Evolutionary conservation across 2,888 invertebrate genomes (phyloP).

Genomic region (Timandra comae): DNA sequence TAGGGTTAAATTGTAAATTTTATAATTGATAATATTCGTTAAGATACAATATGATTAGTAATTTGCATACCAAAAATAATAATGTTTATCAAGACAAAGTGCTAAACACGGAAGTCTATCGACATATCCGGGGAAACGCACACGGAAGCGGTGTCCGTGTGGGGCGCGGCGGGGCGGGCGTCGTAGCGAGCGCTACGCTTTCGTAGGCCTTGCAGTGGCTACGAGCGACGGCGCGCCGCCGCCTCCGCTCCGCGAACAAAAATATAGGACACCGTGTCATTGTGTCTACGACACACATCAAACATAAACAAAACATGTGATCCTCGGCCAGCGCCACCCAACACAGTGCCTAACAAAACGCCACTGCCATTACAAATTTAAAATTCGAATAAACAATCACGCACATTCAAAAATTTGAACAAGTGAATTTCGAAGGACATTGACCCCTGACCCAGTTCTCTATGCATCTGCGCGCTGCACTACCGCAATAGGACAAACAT

Average conservation of each 20-base stretch:
- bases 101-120: too few species aligned
- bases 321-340: constrained; percentile 25
- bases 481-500: constrained; percentile 40
- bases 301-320: constrained; percentile 40
- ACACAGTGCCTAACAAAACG: constrained; percentile 35
- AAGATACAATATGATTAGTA: too few species aligned
- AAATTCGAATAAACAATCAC: constrained; percentile 17
- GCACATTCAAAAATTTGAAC: too few species aligned
- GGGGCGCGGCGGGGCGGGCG: constrained; percentile 41
- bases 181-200: constrained; percentile 62
- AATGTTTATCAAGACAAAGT: too few species aligned
- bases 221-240: constrained; percentile 51
- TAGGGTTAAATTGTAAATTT: too few species aligned
- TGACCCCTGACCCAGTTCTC: constrained; percentile 63
- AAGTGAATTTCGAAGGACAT: constrained; percentile 37
- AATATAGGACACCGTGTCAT: constrained; percentile 61
- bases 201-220: constrained; percentile 70
- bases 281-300: constrained; percentile 37
- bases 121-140: constrained; percentile 41
- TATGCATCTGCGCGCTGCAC: constrained; percentile 58
- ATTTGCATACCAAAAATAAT: too few species aligned
- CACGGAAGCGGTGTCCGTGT: constrained; percentile 48
- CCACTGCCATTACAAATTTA: constrained; percentile 40
- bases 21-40: too few species aligned
- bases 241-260: constrained; percentile 27